These are phyloP conservation scores for Austrofundulus limnaeus DNA, from an alignment of 2,113 vertebrate genomes.

Conservation along the genomic window DNA sequence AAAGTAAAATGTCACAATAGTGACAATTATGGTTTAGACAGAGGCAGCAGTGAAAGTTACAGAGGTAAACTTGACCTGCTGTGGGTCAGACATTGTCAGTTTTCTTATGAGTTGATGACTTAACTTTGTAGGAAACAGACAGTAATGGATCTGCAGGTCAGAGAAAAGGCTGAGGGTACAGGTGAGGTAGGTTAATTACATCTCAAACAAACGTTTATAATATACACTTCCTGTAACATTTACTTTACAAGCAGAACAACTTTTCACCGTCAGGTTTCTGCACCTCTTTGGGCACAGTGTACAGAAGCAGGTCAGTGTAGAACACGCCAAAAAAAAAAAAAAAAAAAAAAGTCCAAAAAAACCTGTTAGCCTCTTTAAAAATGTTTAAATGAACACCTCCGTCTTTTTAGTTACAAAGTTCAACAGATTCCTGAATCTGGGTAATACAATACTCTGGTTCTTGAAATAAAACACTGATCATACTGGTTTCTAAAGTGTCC, in stretches of 20 bases:
- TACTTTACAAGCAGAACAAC: constrained; percentile 16
- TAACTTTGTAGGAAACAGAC: constrained; percentile 23
- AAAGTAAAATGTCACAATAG: not conserved
- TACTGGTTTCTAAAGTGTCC: constrained; percentile 8
- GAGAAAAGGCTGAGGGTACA: constrained; percentile 43
- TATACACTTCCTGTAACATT: constrained; percentile 25
- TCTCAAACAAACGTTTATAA: constrained; percentile 20
- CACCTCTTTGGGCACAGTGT: constrained; percentile 38
- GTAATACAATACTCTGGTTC: not conserved
- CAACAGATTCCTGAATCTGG: constrained; percentile 2
- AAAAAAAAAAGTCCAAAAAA: no score
- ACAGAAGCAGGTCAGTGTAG: no score
- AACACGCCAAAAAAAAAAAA: no score
- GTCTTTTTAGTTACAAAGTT: constrained; percentile 4
- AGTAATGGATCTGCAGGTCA: constrained; percentile 17
- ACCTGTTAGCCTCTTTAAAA: no score
- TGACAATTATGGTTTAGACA: not conserved
- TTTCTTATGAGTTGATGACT: not conserved
- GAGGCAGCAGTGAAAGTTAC: constrained; percentile 20
- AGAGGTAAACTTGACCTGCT: constrained; percentile 42
- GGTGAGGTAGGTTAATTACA: constrained; percentile 66
- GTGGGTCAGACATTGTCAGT: not conserved
- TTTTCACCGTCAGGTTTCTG: constrained; percentile 4
- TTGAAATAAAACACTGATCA: constrained; percentile 10
- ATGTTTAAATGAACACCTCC: not conserved